A percentile compares a stretch with the other conserved stretches of the same genome.
These are phyloP conservation scores for Syncerus caffer DNA, from an alignment of 2,797 vertebrate genomes.

Conservation along the genomic window DNA sequence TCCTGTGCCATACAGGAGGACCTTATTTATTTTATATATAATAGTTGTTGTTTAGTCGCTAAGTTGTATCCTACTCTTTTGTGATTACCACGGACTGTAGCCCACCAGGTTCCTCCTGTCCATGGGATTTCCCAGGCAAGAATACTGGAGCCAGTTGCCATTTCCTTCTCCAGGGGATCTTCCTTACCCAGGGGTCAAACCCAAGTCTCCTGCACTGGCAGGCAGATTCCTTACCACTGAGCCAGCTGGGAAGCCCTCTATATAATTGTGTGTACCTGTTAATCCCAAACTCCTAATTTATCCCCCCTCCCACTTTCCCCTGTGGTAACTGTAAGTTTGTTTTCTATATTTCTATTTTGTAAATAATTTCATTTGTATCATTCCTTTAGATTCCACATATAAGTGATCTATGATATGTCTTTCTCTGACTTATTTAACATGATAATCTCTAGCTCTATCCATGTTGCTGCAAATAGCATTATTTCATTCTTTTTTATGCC, in stretches of 20 bases:
- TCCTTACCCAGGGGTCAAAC: background rate
- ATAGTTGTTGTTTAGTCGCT: background rate
- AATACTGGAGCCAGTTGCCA: background rate
- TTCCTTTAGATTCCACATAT: background rate
- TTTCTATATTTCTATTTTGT: background rate
- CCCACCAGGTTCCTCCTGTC: background rate
- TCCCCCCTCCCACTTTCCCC: too few relatives aligned
- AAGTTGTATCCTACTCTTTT: background rate
- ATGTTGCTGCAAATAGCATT: background rate
- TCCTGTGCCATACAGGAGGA: background rate
- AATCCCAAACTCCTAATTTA: background rate
- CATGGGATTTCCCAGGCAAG: background rate
- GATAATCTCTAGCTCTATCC: background rate
- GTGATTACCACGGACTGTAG: background rate
- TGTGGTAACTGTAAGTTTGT: background rate
- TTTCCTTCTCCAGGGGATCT: background rate
- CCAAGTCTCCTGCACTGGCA: background rate
- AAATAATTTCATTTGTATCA: background rate
- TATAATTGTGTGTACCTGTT: background rate
- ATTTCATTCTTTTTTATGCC: background rate
- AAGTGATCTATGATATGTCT: background rate
- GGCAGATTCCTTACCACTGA: background rate
- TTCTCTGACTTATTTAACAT: background rate
- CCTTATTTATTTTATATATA: background rate
- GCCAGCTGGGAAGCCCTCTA: background rate